Conservation (phyloP, 2,888 invertebrate genomes). For the Calameuta filiformis region DNA sequence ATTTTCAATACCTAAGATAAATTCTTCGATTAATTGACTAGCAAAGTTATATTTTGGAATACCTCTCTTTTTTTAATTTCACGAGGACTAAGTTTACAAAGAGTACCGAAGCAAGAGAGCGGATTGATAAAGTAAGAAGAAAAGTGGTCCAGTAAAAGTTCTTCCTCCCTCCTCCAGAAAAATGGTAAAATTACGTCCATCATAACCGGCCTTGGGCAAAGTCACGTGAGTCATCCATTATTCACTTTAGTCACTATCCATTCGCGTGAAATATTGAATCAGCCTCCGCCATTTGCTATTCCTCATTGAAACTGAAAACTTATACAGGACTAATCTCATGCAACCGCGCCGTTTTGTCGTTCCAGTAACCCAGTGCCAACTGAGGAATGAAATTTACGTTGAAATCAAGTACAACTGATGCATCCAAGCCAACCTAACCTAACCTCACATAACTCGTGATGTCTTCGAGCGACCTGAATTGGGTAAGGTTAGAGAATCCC, state of each 20-base stretch:
- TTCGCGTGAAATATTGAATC: not conserved
- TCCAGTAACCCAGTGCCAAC: not conserved
- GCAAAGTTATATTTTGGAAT: not conserved
- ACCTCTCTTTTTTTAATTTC: not conserved
- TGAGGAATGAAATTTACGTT: not conserved
- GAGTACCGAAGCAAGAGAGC: not conserved
- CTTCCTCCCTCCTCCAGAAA: not conserved
- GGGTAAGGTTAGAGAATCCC: not conserved
- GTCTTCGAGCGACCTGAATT: not conserved
- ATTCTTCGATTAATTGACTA: not conserved
- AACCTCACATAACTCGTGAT: not conserved
- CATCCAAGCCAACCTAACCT: not conserved
- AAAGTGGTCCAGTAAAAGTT: not conserved
- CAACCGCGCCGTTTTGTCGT: not conserved
- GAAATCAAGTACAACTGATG: not conserved
- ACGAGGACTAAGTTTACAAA: not conserved
- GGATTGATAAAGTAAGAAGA: not conserved
- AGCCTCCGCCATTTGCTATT: not conserved
- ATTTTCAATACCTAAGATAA: not conserved
- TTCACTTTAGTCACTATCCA: not conserved
- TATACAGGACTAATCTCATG: not conserved
- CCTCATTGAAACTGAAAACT: not conserved
- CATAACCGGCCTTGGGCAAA: not conserved
- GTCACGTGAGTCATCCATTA: not conserved
- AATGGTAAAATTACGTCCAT: not conserved